A percentile compares a stretch with the other conserved stretches of the same genome.
phyloP scores from a whole-genome alignment of 2,888 invertebrate species.

The Charanyca ferruginea region DNA sequence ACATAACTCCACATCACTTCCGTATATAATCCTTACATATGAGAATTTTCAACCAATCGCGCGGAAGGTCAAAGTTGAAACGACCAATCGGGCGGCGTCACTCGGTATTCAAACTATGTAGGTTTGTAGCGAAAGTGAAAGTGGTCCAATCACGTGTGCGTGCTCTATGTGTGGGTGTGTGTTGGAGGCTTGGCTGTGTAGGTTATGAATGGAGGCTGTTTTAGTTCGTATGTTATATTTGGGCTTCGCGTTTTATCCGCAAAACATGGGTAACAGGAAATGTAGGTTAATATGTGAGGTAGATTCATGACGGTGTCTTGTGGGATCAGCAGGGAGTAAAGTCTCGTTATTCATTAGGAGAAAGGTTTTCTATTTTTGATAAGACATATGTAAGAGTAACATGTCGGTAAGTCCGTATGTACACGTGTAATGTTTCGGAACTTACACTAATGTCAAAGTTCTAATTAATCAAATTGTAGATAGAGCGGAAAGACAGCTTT shows the following conservation, averaged over 20 bases:
- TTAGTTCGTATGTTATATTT: conserved; percentile 64
- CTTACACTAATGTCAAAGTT: background rate
- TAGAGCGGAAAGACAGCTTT: too few species aligned
- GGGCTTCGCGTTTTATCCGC: conserved; percentile 55
- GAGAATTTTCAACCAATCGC: conserved; percentile 82
- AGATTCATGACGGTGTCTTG: background rate
- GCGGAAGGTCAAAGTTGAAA: conserved; percentile 73
- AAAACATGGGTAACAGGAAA: conserved; percentile 50
- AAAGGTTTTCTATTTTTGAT: background rate
- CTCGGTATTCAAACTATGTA: conserved; percentile 88
- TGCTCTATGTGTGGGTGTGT: conserved; percentile 76
- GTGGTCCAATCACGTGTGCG: conserved; percentile 82
- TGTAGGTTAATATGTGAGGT: conserved; percentile 49
- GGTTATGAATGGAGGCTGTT: conserved; percentile 76
- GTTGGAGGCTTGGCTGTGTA: conserved; percentile 71
- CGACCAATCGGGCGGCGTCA: conserved; percentile 79
- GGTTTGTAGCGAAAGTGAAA: conserved; percentile 88
- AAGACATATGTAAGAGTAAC: background rate
- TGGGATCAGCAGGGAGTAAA: background rate
- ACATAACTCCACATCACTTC: conserved; percentile 64
- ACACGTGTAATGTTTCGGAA: too few species aligned
- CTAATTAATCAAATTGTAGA: too few species aligned
- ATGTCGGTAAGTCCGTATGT: too few species aligned
- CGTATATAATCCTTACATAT: conserved; percentile 69
- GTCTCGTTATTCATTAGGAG: background rate